Evolutionary conservation across 2,888 invertebrate species (phyloP), one percentile per base, ranked within the genome.

Genomic region (Theretra japonica): DNA sequence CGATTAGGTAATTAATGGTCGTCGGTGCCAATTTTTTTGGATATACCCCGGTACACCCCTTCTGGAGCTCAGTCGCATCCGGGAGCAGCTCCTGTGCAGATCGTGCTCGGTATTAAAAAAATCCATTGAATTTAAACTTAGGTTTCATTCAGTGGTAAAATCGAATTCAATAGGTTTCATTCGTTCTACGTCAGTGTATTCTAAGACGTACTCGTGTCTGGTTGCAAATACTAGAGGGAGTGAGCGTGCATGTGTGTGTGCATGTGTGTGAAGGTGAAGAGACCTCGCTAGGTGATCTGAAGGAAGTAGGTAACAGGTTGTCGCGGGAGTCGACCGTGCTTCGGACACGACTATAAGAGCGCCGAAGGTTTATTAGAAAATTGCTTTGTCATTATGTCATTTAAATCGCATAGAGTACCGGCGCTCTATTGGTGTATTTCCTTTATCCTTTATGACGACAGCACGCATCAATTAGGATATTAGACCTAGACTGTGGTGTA

Each of bases 361-460:
- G 82, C 89, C 89, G 93, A 94, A 93, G 94, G 94, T 94, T 94
- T 94, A 94, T 94, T 94, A 94, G 94, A 94, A 94, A 94, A 94
- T 94, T 94, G 94, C 91, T 88, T 90, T 80, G 93, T 93, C 94
- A 94, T 94, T 94, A 94, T 94, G 92, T 94, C 94, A 94, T 94
- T 94, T 94, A 94, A 94, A 94, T 94, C 94, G 94, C 94, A 94
- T 94, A 93, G 92, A 94, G 91, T 90, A 88, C 92, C 90, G 93
- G 90, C 94, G 93, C 86, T 94, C 91, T 90, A 94, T 92, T 93
- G 90, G 89, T 92, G 94, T 94, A 93, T 93, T 93, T 94, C 94
- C 94, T 94, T 89, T 91, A 94, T 93, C 93, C 93, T 94, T 89
- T 91, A 89, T 94, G 94, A 93, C 92, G 93, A 89, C 90, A 90